These are phyloP conservation scores for Semnopithecus entellus DNA, from an alignment of 2,113 vertebrate genomes.

Conservation along the genomic window DNA sequence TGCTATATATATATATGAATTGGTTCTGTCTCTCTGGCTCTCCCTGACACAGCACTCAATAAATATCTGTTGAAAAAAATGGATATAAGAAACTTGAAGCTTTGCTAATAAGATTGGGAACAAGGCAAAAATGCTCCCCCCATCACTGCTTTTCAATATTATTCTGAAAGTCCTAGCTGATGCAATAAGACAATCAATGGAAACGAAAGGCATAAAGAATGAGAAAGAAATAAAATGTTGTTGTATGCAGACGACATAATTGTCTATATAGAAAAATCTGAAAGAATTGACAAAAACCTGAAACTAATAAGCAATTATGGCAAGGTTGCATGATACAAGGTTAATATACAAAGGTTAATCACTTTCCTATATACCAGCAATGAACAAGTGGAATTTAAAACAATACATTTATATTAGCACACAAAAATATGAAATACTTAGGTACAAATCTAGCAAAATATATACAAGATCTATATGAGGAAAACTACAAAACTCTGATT, in stretches of 20 bases:
- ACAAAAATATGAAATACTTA: neutral
- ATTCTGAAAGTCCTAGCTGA: neutral
- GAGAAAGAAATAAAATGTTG: neutral
- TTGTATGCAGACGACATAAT: neutral
- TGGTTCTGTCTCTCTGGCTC: neutral
- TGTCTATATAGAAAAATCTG: neutral
- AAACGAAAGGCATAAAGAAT: neutral
- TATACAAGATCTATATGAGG: neutral
- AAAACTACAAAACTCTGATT: neutral
- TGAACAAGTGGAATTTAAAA: neutral
- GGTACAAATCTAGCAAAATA: neutral
- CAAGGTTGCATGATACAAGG: neutral
- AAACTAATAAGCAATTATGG: neutral
- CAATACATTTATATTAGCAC: neutral
- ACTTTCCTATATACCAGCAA: neutral
- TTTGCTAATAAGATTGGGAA: neutral
- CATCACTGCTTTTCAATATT: neutral
- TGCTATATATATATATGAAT: neutral
- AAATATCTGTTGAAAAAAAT: neutral
- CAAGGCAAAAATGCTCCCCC: neutral
- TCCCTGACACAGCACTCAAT: neutral
- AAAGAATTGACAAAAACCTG: neutral
- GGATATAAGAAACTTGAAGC: neutral
- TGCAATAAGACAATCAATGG: neutral
- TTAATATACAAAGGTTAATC: neutral